Evolutionary conservation across 2,797 vertebrate genomes (phyloP).

Genomic region (Neosilurus hyrtlii): DNA sequence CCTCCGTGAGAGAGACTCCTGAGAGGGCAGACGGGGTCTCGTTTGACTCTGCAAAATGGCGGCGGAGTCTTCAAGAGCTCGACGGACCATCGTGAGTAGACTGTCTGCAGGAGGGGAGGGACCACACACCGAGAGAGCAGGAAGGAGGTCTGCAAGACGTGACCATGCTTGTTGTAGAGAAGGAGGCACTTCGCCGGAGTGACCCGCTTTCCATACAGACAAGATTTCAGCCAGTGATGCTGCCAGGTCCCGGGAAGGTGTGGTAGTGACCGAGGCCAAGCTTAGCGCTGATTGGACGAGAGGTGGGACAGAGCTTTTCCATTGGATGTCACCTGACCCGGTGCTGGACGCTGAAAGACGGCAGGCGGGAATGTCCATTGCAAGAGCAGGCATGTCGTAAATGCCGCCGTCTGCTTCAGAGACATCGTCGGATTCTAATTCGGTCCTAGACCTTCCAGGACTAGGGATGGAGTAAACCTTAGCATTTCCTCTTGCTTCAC

Average conservation of each 20-base stretch:
- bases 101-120: slow-evolving; percentile 68
- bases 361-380: slow-evolving; percentile 68
- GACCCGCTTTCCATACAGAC: slow-evolving; percentile 75
- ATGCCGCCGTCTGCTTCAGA: slow-evolving; percentile 75
- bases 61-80: slow-evolving; percentile 75
- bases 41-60: slow-evolving; percentile 72
- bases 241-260: slow-evolving; percentile 72
- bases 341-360: slow-evolving; percentile 77
- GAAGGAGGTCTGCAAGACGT: slow-evolving; percentile 73
- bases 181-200: slow-evolving; percentile 66
- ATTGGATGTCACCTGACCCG: slow-evolving; percentile 74
- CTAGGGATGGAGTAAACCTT: slow-evolving; percentile 68
- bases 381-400: slow-evolving; percentile 82
- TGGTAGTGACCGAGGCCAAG: slow-evolving; percentile 56
- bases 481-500: slow-evolving; percentile 60
- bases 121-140: slow-evolving; percentile 67
- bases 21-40: slow-evolving; percentile 83
- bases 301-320: slow-evolving; percentile 67
- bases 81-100: slow-evolving; percentile 69
- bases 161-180: slow-evolving; percentile 75
- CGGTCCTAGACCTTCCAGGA: slow-evolving; percentile 67
- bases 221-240: slow-evolving; percentile 74
- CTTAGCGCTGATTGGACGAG: slow-evolving; percentile 70
- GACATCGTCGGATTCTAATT: slow-evolving; percentile 60
- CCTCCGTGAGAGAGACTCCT: slow-evolving; percentile 86